Base-by-base conservation (phyloP, 92 coral and sea anemone species). In the Diadumene lineata region DNA sequence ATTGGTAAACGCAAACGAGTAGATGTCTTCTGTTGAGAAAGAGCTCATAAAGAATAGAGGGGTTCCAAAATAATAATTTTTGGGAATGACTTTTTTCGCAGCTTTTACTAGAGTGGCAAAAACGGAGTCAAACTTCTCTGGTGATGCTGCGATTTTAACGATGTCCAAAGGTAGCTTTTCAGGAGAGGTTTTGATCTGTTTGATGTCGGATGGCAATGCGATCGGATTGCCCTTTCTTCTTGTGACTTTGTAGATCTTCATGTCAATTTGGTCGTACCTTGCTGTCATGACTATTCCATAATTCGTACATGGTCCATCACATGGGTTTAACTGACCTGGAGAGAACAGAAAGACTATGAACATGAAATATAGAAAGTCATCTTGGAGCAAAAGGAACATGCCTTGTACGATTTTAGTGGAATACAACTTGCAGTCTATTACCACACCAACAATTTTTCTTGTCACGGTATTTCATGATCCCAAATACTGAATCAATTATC, bases 271-370 rank as follows among this genome's bases (percentile, higher is more conserved):
- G 46, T 56, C 77, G 22, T 26, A 11, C 23, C 66, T 72, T 32
- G 77, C 24, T 10, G 66, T 56, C 17, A 43, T 43, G 2, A 72
- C 66, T 21, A 72, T 56, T 0, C 31, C 77, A 24, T 72, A 72
- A 23, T 72, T 66, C n/a, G 77, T 72, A 53, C 77, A 72, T 31
- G 77, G 77, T 2, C 56, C 28, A 9, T 11, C 32, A 32, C 77
- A 72, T n/a, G 77, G 66, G 22, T 61, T 31, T 48, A 72, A 24
- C 7, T 27, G 50, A 56, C 77, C 77, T 72, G 33, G 13, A 38
- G 48, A 38, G 7, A 13, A 38, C 13, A 38, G 13, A 38, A 38
- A n/a, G n/a, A n/a, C n/a, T n/a, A n/a, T n/a, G n/a, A n/a, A n/a
- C n/a, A n/a, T n/a, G n/a, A n/a, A n/a, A n/a, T n/a, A n/a, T n/a